These are phyloP conservation scores for Protosalanx chinensis DNA, from an alignment of 2,797 vertebrate species.

Conservation along the genomic window DNA sequence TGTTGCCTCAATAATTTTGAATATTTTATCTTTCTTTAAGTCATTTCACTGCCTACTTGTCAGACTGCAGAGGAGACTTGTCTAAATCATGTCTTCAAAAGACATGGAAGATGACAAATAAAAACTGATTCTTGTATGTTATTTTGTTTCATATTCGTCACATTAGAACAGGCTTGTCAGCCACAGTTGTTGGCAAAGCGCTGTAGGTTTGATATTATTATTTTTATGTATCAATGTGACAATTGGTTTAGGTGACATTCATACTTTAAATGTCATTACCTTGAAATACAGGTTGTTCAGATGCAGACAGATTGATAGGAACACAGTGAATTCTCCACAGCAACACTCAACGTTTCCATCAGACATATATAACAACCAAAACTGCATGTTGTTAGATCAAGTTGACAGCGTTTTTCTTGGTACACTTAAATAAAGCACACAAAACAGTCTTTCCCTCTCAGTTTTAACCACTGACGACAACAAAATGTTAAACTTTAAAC, in stretches of 20 bases:
- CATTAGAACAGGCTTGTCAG: neutral
- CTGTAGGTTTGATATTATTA: conserved; percentile 9
- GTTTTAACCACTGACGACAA: conserved; percentile 46
- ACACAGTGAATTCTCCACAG: conserved; percentile 40
- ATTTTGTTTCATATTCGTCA: neutral
- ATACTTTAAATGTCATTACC: neutral
- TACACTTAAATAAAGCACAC: conserved; percentile 36
- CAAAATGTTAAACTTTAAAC: conserved; percentile 60
- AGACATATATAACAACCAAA: conserved; percentile 46
- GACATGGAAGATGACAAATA: neutral
- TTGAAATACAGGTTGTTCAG: conserved; percentile 40
- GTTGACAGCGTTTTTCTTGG: conserved; percentile 46
- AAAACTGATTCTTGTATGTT: neutral
- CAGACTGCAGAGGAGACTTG: no score
- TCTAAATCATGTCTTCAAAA: no score
- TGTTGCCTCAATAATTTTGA: no score
- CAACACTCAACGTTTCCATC: conserved; percentile 47
- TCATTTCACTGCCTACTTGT: no score
- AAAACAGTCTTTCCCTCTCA: conserved; percentile 35
- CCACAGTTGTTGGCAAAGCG: neutral
- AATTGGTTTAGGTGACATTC: neutral
- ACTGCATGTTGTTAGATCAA: conserved; percentile 43
- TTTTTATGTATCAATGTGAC: neutral
- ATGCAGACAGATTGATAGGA: conserved; percentile 35
- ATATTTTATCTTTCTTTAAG: no score